These are phyloP conservation scores for Gorsachius goisagi DNA, from an alignment of 2,113 vertebrate genomes.

Conservation along the genomic window DNA sequence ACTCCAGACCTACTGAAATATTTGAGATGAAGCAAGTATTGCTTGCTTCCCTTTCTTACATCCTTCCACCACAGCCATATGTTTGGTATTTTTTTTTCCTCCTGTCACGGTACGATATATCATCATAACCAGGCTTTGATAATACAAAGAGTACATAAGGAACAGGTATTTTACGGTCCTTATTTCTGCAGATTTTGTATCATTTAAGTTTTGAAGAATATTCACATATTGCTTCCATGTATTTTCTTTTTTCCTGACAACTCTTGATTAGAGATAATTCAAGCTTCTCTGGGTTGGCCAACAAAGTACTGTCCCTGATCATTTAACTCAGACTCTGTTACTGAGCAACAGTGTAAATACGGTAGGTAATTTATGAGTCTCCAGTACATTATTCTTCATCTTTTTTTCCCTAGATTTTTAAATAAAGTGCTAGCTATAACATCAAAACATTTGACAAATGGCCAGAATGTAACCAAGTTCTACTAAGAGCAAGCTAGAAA, in stretches of 20 bases:
- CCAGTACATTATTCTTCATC: background rate
- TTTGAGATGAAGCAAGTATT: background rate
- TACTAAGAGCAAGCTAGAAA: background rate
- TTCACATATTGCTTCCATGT: background rate
- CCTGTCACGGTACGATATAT: accelerated
- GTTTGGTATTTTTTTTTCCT: background rate
- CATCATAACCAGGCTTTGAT: background rate
- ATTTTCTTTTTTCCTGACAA: background rate
- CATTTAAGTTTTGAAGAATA: background rate
- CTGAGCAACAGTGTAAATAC: background rate
- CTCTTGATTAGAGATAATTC: background rate
- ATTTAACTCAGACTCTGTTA: background rate
- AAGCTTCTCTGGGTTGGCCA: background rate
- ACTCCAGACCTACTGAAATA: background rate
- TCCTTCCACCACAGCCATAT: background rate
- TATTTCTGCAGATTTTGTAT: background rate
- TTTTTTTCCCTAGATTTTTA: background rate
- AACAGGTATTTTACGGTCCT: background rate
- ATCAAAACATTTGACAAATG: background rate
- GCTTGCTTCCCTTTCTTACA: background rate
- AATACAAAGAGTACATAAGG: background rate
- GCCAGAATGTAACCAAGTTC: background rate
- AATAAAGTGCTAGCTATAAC: background rate
- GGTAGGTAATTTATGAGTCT: background rate
- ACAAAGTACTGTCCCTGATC: background rate